Percentiles rank a stretch among this genome's conserved stretches.
phyloP scores from a whole-genome alignment of 2,113 vertebrate genomes.

The Siniperca chuatsi region DNA sequence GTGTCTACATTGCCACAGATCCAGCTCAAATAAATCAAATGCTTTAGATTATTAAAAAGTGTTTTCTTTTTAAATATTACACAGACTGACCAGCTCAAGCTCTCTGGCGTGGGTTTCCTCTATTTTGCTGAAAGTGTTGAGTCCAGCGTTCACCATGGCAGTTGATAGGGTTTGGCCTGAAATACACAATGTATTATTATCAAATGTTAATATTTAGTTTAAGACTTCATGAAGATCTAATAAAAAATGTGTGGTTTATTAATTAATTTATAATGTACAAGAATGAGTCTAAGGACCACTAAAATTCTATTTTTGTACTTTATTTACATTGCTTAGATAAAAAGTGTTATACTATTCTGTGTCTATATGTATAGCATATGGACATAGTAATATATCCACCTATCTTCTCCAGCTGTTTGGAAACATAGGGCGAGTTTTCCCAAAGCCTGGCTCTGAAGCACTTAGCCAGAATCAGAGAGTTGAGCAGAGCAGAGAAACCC shows the following conservation, averaged over 20 bases:
- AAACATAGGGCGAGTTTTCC: conserved; percentile 94
- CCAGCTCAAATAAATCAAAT: background rate
- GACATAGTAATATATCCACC: conserved; percentile 81
- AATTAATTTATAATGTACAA: background rate
- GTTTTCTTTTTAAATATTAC: background rate
- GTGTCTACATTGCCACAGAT: background rate
- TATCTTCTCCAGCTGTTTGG: conserved; percentile 97
- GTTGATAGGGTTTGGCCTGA: conserved; percentile 92
- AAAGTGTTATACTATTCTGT: background rate
- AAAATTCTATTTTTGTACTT: background rate
- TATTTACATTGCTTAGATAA: background rate
- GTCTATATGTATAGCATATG: background rate
- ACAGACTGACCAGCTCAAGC: conserved; percentile 91
- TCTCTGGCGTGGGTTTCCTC: conserved; percentile 92
- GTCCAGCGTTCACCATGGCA: conserved; percentile 95
- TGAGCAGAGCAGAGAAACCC: conserved; percentile 88
- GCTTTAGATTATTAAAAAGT: background rate
- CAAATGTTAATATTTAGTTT: conserved; percentile 1
- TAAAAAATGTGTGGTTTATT: background rate
- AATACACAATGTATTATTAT: conserved; percentile 24
- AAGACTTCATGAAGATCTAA: background rate
- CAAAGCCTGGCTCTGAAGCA: conserved; percentile 96
- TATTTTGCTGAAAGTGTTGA: conserved; percentile 96
- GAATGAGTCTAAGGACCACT: background rate
- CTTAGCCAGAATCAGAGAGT: conserved; percentile 92